Evolutionary conservation across 2,888 invertebrate species (phyloP), one percentile per base, ranked within the genome.

Genomic region (Rutpela maculata): DNA sequence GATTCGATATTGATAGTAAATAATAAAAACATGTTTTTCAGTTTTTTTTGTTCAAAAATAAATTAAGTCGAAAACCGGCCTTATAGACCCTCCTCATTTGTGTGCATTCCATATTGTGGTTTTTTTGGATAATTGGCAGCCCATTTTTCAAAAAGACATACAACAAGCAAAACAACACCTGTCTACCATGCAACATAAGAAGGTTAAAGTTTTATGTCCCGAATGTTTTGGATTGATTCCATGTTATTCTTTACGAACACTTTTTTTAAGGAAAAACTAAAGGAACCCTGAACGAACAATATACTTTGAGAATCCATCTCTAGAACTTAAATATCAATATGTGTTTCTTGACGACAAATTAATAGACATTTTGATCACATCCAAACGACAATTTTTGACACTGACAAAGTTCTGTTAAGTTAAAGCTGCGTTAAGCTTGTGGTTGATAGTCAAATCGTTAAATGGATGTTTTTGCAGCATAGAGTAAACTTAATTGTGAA

Each of bases 151-250:
- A 59, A 59, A 22, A 35, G 0, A 12, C 59, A 26, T 15, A 15
- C 26, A 57, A 69, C 57, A 6, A 38, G 57, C 69, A 43, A 31
- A 31, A 62, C 62, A 26, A 15, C 22, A 22, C 22, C 5, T 19
- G 7, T 22, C 60, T 67, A 50, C 67, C 38, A 18, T 69, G 69
- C 69, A 57, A 68, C 56, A 15, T 12, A 69, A 69, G 10, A 19
- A 12, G 12, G 10, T n/a, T n/a, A 60, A 60, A 4, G 31, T 17
- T 35, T 43, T 12, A 5, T 62, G 35, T 60, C 11, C 15, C 38
- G 15, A 50, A 56, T 6, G 17, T 22, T 12, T 22, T 70, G 70
- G 70, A 70, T 70, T 70, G 70, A 70, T 70, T 70, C 70, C 70
- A 70, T 50, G 38, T 70, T 70, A 43, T 43, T 18, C 10, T 60